Percentiles rank a stretch among this genome's conserved stretches.
Conservation (phyloP, 2,113 vertebrate genomes). For the Brienomyrus longianalis region DNA sequence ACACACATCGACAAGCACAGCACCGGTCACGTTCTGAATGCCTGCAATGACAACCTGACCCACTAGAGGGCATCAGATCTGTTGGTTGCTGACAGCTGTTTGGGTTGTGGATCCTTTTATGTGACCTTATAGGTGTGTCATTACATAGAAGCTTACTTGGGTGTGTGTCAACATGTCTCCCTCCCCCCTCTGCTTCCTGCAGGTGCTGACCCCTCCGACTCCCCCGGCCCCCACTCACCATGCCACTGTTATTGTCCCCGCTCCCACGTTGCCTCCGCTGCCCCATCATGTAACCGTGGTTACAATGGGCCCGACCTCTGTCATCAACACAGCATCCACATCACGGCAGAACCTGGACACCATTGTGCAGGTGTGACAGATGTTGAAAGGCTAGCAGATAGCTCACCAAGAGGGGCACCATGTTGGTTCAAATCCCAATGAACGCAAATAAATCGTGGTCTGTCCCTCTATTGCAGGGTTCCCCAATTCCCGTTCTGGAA, state of each 20-base stretch:
- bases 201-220: slow-evolving; percentile 73
- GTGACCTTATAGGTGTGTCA: not conserved
- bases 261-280: slow-evolving; percentile 64
- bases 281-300: slow-evolving; percentile 94
- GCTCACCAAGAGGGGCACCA: not conserved
- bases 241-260: slow-evolving; percentile 91
- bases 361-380: slow-evolving; percentile 83
- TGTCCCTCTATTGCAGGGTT: not conserved
- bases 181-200: slow-evolving; percentile 18
- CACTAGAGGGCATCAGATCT: slow-evolving; percentile 29
- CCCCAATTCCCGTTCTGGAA: not conserved
- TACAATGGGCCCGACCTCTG: slow-evolving; percentile 87
- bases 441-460: not conserved
- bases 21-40: not conserved
- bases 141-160: not conserved
- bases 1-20: not conserved
- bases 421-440: not conserved
- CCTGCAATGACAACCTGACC: slow-evolving; percentile 5
- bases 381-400: not conserved
- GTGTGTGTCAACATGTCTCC: not conserved
- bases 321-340: slow-evolving; percentile 91
- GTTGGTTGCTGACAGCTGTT: not conserved
- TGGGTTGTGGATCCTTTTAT: slow-evolving; percentile 25
- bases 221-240: slow-evolving; percentile 87
- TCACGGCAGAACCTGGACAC: slow-evolving; percentile 98